Base-by-base conservation (phyloP, 2,113 vertebrate species). In the Acrocephalus kingi region DNA sequence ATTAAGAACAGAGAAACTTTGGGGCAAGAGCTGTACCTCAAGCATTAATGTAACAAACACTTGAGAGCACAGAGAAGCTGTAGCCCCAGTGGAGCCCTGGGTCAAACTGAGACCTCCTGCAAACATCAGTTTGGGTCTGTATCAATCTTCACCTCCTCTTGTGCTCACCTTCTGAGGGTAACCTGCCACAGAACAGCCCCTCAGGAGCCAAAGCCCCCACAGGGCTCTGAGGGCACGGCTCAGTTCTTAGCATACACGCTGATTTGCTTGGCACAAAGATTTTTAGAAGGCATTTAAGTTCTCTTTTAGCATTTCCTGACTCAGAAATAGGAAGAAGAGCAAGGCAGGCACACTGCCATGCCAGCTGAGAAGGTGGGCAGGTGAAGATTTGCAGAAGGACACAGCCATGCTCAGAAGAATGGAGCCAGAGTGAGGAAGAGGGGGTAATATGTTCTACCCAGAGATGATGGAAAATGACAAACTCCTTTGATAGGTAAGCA, bases 121-220 rank as follows among this genome's bases (percentile, higher is more conserved):
- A 87, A 76, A 68, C 21, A 72, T 31, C 37, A 80, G 0, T 17
- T 45, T 22, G 7, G 33, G 17, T 46, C 25, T 83, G 19, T 19
- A 84, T 51, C 10, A 13, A 76, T 51, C 54, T 63, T 69, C 35
- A 43, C 2, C 4, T 23, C 23, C 24, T 77, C 33, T 22, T 24
- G 21, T 10, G 2, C 41, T 56, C 33, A 51, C 7, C 24, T 55
- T 39, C 28, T 10, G 16, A 35, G 33, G 45, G 37, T 55, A 78
- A 46, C 13, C 5, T 10, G 12, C 21, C 0, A 0, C 0, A 0
- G 61, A 84, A 66, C 4, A 25, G 30, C 10, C 19, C 33, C 21
- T 45, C 31, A 9, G 37, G 25, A 48, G 35, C 17, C 13, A 72
- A 84, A 94, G 84, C 4, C 22, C 25, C 23, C 10, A 6, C 33